Base-by-base conservation (phyloP, 1,140 invertebrate genomes). In the Notospermus geniculatus region DNA sequence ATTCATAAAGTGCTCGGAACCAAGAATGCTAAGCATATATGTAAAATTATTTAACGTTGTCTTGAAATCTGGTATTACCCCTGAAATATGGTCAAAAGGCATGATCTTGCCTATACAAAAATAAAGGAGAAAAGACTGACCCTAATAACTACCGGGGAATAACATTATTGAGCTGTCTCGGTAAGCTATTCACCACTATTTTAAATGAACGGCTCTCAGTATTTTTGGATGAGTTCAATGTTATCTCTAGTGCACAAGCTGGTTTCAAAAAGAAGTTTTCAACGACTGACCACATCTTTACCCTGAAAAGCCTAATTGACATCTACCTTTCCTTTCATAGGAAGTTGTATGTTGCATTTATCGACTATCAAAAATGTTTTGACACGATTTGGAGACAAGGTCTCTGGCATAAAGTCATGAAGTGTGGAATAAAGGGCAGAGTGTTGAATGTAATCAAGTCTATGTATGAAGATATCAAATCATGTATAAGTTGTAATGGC, bases 381-480 rank as follows among this genome's bases (percentile, higher is more conserved):
- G 56, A 62, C 30, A 39, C 52, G 13, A 41, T 65, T 22, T 23
- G 58, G 54, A 23, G 53, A 19, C 17, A 29, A 17, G 27, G 25
- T 22, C 41, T 62, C 43, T 62, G 55, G 60, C 30, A 59, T 25
- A 66, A 66, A 30, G 29, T 60, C 27, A 19, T 29, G 1, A 57
- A 59, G 57, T 0, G 39, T 50, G 36, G 64, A 27, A 41, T 66
- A 19, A 56, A 39, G 13, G 46, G 64, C n/a, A 66, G 57, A 60
- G n/a, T 66, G 22, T n/a, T 66, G 13, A 56, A 29, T 27, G 46
- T 62, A 11, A n/a, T 66, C 7, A 62, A 59, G 29, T 55, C 59
- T 4, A 61, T 65, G 46, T 66, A 66, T 59, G n/a, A 23, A 23
- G 19, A 60, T 59, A 53, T 66, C 17, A 62, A 61, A 29, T 54